Evolutionary conservation across 2,888 invertebrate species (phyloP), one percentile per base, ranked within the genome.

Genomic region (Heliothis peltigera): DNA sequence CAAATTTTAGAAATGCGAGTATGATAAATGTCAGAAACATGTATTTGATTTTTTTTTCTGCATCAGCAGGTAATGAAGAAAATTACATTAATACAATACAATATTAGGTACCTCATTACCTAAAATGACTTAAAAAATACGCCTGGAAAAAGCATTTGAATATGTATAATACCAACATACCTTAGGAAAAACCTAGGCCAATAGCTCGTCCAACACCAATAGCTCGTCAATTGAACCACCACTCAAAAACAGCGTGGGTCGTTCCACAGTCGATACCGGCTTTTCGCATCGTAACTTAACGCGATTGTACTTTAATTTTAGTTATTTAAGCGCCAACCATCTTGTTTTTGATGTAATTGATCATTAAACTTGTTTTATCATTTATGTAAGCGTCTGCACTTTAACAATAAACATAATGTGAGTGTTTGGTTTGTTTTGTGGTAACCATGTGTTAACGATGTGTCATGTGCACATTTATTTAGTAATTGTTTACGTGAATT

Each of bases 281-380:
- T 79, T 84, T 81, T 87, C 80, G 80, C 84, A 84, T 85, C 83
- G 81, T 82, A 82, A 83, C 81, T 85, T 80, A 76, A 83, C 82
- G 75, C 79, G 79, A 84, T 83, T 83, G 82, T 80, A 83, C 80
- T 84, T 84, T 85, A 84, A 87, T 85, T 86, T 86, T 83, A 81
- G 84, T 84, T 84, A 84, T 86, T 81, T 82, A 82, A 85, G 78
- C 82, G 81, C 81, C 75, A 67, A 62, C 63, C 72, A 68, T 71
- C 70, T 73, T 70, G 77, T 64, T 73, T 69, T 71, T 55, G 60
- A 65, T 70, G 76, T 81, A 80, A 82, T 81, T 81, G 83, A 80
- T 80, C 77, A 82, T 80, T 77, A 72, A 69, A 72, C 66, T 70
- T 69, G 64, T 73, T 75, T 28, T 78, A 73, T 65, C 56, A 28